Evolutionary conservation across 2,888 invertebrate species (phyloP).

Genomic region (Leucophora obtusa): DNA sequence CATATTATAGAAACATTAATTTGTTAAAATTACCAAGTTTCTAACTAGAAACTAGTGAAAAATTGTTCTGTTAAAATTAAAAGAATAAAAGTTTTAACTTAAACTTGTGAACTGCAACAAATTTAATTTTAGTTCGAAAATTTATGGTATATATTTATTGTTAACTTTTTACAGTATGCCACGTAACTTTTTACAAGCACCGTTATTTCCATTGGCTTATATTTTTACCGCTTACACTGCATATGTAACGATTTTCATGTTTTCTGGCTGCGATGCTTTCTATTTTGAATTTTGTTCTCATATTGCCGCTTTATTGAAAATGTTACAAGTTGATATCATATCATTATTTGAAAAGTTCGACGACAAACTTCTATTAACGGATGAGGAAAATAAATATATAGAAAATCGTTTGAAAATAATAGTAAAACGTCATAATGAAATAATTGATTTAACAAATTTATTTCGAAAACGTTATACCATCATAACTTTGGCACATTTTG

Average conservation of each 20-base stretch:
- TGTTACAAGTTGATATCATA: conserved; percentile 66
- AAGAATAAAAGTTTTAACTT: too few relatives aligned
- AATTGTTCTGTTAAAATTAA: too few relatives aligned
- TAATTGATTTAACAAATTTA: conserved; percentile 67
- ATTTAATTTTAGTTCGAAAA: too few relatives aligned
- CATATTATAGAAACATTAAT: too few relatives aligned
- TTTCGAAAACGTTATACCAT: conserved; percentile 68
- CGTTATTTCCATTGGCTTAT: conserved; percentile 69
- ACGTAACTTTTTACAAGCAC: conserved; percentile 46
- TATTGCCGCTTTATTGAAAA: conserved; percentile 66
- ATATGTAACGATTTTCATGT: conserved; percentile 72
- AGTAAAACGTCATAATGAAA: conserved; percentile 68
- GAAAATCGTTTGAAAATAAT: conserved; percentile 64
- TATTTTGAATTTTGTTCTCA: conserved; percentile 73
- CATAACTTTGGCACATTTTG: conserved; percentile 72
- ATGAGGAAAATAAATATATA: conserved; percentile 38
- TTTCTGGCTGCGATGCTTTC: conserved; percentile 72
- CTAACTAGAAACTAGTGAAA: too few relatives aligned
- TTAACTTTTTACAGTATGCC: conserved; percentile 68
- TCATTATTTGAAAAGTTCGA: conserved; percentile 62
- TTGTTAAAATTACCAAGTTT: too few relatives aligned
- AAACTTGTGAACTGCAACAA: too few relatives aligned
- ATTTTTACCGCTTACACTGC: conserved; percentile 71
- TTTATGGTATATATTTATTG: too few relatives aligned
- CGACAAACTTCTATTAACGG: conserved; percentile 47